Evolutionary conservation across 2,113 vertebrate genomes (phyloP), one percentile per base, ranked within the genome.

Genomic region (Megaleporinus macrocephalus): DNA sequence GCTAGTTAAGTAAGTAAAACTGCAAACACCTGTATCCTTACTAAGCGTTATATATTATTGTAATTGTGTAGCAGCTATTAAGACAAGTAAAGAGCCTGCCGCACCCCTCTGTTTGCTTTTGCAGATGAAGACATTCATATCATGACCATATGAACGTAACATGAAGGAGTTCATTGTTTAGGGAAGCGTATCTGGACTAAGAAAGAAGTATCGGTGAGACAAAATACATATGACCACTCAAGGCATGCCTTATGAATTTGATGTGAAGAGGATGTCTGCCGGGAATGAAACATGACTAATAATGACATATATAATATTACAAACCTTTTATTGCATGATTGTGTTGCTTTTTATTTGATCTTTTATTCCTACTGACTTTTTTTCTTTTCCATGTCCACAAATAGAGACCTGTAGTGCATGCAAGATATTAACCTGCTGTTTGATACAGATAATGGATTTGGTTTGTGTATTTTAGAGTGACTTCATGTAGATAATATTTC

Each of bases 181-280:
- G 78, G 81, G 85, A 87, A 86, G 87, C 81, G 73, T 88, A 84
- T 90, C 86, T 87, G 86, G 87, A 86, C 86, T 90, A 88, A 75
- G 81, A 83, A 92, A 93, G 90, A 89, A 93, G 75, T 88, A 71
- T 94, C 92, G 92, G 92, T 82, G 92, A 92, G 93, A 92, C 89
- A 47, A 76, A 87, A 87, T 75, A 80, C 83, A 89, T 93, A 93
- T 91, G 94, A 93, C 92, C 90, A 93, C 95, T 93, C 92, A 95
- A 96, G 94, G 97, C 96, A 97, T 97, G 98, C 95, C 96, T 98
- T 97, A 96, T 95, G 93, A 96, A 95, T 95, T 93, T 95, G 89
- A 89, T 95, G 93, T 92, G 93, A 95, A 89, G 88, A 90, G 92
- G 92, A 89, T 88, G 92, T 92, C 90, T 29, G 73, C 66, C 89